A percentile compares a stretch with the other conserved stretches of the same genome.
Conservation (phyloP, 2,113 vertebrate genomes). For the Trachemys scripta region DNA sequence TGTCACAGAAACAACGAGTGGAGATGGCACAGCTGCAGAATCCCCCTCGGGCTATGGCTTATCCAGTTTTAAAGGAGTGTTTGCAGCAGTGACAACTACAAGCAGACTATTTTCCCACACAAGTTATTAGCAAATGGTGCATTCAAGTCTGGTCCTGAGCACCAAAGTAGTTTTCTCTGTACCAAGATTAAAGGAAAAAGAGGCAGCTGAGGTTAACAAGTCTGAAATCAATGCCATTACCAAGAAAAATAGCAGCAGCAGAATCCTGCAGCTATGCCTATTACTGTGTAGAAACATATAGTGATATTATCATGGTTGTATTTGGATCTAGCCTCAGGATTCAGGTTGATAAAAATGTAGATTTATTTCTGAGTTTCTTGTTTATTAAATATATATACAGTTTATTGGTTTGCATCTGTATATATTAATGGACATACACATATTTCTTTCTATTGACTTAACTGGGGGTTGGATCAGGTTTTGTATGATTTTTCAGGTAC, state of each 20-base stretch:
- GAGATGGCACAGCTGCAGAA: constrained; percentile 70
- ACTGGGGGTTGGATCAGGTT: neutral
- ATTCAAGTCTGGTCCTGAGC: neutral
- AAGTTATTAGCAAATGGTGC: constrained; percentile 33
- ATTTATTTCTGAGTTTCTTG: neutral
- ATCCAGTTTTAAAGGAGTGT: constrained; percentile 26
- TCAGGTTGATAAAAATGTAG: neutral
- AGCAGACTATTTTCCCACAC: constrained; percentile 45
- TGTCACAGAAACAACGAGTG: constrained; percentile 43
- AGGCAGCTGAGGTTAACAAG: constrained; percentile 51
- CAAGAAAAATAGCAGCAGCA: neutral
- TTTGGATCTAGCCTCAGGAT: neutral
- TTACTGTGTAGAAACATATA: neutral
- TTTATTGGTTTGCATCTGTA: neutral
- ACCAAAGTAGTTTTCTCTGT: neutral
- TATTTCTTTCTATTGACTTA: neutral
- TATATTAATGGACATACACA: neutral
- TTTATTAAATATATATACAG: neutral
- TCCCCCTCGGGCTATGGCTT: constrained; percentile 46
- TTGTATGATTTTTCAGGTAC: neutral
- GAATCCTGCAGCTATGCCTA: constrained; percentile 1
- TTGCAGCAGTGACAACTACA: constrained; percentile 37
- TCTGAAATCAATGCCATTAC: constrained; percentile 61
- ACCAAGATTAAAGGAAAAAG: constrained; percentile 49
- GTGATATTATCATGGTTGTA: neutral